Evolutionary conservation across 2,888 invertebrate genomes (phyloP).

Genomic region (Sepiola atlantica): DNA sequence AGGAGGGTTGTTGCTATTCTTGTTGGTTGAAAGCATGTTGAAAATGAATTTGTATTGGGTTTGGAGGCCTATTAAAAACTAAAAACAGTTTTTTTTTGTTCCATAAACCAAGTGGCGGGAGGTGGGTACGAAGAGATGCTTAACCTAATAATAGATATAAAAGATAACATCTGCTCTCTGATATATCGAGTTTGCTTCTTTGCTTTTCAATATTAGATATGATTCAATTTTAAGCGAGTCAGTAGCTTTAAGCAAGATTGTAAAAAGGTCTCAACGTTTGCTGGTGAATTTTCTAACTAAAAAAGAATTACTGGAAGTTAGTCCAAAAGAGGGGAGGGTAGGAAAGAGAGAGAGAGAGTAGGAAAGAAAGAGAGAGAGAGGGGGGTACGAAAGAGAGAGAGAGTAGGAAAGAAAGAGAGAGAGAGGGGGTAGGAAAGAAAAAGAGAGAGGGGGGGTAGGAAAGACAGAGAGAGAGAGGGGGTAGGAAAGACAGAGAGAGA

Average conservation of each 20-base stretch:
- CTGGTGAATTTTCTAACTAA: not conserved
- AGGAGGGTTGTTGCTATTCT: not conserved
- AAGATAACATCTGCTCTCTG: not conserved
- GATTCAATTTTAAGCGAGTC: conserved; percentile 20
- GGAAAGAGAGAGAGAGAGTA: not conserved
- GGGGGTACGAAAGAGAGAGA: not conserved
- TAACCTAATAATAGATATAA: not conserved
- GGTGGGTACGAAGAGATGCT: not conserved
- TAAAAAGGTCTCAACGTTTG: not conserved
- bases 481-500: no score
- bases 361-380: not conserved
- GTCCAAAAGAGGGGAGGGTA: not conserved
- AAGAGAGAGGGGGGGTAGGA: no score
- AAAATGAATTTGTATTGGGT: not conserved
- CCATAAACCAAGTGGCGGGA: not conserved
- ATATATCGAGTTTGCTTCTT: not conserved
- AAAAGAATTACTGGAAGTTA: not conserved
- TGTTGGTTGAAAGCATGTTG: not conserved
- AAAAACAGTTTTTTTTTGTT: not conserved
- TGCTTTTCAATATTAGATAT: not conserved
- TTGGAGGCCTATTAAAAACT: not conserved
- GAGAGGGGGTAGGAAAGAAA: not conserved
- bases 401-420: not conserved
- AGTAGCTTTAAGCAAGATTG: not conserved
- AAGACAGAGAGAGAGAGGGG: no score